A percentile compares a stretch with the other conserved stretches of the same genome.
Evolutionary conservation across 2,797 vertebrate genomes (phyloP).

Genomic region (Aeoliscus strigatus): DNA sequence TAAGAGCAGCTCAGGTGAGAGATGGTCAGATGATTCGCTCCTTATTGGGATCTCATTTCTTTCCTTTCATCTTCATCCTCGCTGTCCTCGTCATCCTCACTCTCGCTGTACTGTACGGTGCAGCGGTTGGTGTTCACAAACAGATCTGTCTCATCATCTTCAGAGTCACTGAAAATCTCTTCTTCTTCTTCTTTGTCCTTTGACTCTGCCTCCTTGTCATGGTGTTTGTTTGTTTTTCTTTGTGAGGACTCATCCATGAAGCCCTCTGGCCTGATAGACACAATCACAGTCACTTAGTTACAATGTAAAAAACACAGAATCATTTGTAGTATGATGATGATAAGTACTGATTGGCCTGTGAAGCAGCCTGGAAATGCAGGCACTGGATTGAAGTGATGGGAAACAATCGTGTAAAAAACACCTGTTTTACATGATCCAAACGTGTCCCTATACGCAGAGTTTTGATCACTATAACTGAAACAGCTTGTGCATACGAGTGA

Average conservation of each 20-base stretch:
- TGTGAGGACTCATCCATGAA: slow-evolving; percentile 52
- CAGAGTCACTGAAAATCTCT: slow-evolving; percentile 62
- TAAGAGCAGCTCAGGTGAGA: slow-evolving; percentile 1
- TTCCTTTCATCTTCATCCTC: slow-evolving; percentile 32
- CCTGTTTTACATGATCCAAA: no score
- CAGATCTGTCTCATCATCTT: slow-evolving; percentile 82
- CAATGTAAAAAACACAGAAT: not conserved
- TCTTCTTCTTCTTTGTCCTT: slow-evolving; percentile 51
- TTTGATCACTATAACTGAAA: no score
- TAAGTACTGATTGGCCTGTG: no score
- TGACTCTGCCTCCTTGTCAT: no score
- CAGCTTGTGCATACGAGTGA: no score
- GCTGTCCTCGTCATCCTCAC: slow-evolving; percentile 64
- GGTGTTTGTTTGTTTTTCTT: slow-evolving; percentile 34
- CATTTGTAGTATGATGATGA: not conserved
- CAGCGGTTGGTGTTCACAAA: slow-evolving; percentile 89
- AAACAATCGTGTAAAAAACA: no score
- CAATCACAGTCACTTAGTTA: slow-evolving; percentile 1
- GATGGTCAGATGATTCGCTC: not conserved
- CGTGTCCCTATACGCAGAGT: no score
- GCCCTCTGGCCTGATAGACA: slow-evolving; percentile 82
- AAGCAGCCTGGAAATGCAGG: no score
- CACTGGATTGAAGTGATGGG: no score
- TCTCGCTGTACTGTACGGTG: slow-evolving; percentile 80
- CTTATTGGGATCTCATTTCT: slow-evolving; percentile 20